Conservation (phyloP, 2,797 vertebrate species). For the Sphenopsis melanotis region DNA sequence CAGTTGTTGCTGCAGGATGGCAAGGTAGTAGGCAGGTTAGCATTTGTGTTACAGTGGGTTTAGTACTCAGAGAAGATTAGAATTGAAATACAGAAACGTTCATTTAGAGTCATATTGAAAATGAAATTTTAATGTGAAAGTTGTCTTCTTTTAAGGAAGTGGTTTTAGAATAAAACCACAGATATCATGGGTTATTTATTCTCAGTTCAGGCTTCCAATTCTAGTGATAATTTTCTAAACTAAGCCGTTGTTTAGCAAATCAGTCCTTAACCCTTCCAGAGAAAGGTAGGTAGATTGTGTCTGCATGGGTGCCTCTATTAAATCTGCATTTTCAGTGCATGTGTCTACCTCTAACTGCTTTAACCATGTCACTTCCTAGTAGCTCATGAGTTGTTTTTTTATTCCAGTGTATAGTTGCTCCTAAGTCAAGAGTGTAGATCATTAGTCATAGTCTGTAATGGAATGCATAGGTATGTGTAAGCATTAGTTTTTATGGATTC, state of each 20-base stretch:
- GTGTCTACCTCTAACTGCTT: not conserved
- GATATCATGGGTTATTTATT: not conserved
- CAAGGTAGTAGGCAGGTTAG: not conserved
- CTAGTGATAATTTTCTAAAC: not conserved
- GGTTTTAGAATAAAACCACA: not conserved
- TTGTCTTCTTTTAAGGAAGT: not conserved
- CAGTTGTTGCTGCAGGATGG: not conserved
- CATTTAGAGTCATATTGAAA: not conserved
- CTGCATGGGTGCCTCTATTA: not conserved
- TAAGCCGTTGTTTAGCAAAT: not conserved
- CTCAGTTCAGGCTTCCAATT: not conserved
- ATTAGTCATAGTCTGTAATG: not conserved
- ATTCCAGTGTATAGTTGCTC: not conserved
- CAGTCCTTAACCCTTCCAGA: not conserved
- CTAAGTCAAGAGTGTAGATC: not conserved
- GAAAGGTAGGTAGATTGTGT: not conserved
- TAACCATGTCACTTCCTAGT: not conserved
- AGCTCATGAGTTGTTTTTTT: not conserved
- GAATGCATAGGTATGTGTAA: not conserved
- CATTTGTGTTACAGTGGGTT: not conserved
- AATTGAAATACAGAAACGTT: not conserved
- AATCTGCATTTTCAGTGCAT: not conserved
- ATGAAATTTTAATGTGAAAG: not conserved
- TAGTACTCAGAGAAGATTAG: not conserved
- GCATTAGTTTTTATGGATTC: not conserved